Conservation (phyloP, 2,888 invertebrate species). For the Ypsolopha scabrella region DNA sequence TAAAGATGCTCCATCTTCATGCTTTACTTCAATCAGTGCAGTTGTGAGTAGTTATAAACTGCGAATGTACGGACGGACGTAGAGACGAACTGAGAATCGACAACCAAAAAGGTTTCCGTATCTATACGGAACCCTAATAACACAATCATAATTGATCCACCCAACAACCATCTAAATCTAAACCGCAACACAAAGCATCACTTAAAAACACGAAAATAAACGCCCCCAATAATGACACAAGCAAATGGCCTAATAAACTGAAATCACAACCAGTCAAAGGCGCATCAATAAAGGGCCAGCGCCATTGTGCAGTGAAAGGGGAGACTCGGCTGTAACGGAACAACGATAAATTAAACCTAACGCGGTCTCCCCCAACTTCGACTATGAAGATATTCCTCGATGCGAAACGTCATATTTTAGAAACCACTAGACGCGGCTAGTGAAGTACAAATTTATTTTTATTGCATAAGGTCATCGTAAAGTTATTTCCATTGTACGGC, state of each 20-base stretch:
- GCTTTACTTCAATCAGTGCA: no score
- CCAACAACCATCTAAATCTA: neutral
- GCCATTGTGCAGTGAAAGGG: conserved; percentile 17
- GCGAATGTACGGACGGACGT: no score
- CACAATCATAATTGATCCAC: neutral
- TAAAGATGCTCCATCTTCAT: no score
- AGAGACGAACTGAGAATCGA: no score
- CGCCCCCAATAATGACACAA: conserved; percentile 32
- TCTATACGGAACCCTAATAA: no score
- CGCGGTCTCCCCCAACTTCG: conserved; percentile 12
- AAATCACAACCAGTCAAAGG: conserved; percentile 63
- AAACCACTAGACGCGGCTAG: conserved; percentile 5
- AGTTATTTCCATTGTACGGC: neutral
- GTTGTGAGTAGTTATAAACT: no score
- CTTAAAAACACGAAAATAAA: conserved; percentile 22
- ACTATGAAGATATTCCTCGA: conserved; percentile 17
- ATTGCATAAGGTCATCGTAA: no score
- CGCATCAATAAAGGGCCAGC: conserved; percentile 49
- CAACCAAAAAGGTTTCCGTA: no score
- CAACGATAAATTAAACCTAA: conserved; percentile 39
- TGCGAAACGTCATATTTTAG: conserved; percentile 8
- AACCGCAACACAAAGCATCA: neutral
- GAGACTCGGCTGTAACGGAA: conserved; percentile 30
- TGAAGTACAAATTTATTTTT: no score
- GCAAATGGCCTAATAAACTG: conserved; percentile 57